Percentiles rank a stretch among this genome's conserved stretches.
Conservation (phyloP, 2,888 invertebrate species). For the Danaus chrysippus region DNA sequence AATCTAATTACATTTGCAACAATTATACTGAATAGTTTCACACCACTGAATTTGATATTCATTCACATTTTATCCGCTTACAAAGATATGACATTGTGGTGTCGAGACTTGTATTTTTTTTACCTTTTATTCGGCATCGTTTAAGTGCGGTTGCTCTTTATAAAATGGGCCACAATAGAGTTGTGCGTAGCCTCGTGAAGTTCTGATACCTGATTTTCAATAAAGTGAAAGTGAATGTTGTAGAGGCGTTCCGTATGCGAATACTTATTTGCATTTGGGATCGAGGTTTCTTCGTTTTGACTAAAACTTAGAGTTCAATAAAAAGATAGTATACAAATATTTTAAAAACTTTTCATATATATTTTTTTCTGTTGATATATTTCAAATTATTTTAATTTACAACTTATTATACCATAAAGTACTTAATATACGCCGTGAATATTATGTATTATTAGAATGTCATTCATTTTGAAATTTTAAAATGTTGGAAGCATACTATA, state of each 20-base stretch:
- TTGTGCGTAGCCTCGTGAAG: conserved; percentile 35
- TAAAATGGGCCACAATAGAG: conserved; percentile 10
- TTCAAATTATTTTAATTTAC: too few species aligned
- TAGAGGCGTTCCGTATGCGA: conserved; percentile 64
- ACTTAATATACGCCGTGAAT: too few species aligned
- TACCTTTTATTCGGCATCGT: neutral
- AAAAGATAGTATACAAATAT: too few species aligned
- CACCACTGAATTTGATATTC: conserved; percentile 70
- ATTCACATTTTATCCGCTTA: conserved; percentile 53
- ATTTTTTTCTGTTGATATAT: too few species aligned
- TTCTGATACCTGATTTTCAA: conserved; percentile 44
- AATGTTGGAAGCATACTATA: too few species aligned
- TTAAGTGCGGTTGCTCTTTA: neutral
- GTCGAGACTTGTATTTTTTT: neutral
- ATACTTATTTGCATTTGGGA: conserved; percentile 78
- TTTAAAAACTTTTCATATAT: too few species aligned
- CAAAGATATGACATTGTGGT: conserved; percentile 17
- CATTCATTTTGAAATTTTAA: too few species aligned
- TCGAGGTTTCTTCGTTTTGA: conserved; percentile 66
- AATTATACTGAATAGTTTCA: conserved; percentile 60
- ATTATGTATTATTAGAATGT: too few species aligned
- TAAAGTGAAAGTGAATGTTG: conserved; percentile 71
- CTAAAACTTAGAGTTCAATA: conserved; percentile 58
- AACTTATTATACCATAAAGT: too few species aligned
- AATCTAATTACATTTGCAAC: conserved; percentile 78